Conservation (phyloP, 2,113 vertebrate species). For the Poecile atricapillus region DNA sequence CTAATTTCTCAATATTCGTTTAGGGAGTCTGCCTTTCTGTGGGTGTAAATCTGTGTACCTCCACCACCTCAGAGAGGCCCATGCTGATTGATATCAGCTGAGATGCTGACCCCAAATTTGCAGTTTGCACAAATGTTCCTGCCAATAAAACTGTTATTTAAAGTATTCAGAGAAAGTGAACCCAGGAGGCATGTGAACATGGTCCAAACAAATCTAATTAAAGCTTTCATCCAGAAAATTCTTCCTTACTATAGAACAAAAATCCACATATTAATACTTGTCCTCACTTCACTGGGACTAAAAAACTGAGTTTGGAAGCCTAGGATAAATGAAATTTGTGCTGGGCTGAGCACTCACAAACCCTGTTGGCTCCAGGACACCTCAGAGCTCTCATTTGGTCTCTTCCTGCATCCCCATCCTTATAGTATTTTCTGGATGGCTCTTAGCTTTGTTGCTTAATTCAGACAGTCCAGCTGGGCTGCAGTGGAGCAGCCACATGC, state of each 20-base stretch:
- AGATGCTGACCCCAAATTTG: conserved; percentile 56
- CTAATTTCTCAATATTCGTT: conserved; percentile 38
- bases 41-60: conserved; percentile 45
- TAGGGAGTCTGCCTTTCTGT: conserved; percentile 40
- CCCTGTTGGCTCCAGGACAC: neutral
- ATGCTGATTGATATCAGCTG: conserved; percentile 18
- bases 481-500: neutral
- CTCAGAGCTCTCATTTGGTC: neutral
- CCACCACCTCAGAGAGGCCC: neutral
- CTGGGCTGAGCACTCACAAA: neutral
- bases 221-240: conserved; percentile 66
- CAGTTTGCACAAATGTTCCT: conserved; percentile 46
- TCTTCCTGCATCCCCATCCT: neutral
- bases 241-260: conserved; percentile 36
- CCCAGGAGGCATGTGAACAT: conserved; percentile 45
- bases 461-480: neutral
- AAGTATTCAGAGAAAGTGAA: conserved; percentile 47
- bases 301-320: neutral
- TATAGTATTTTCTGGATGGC: neutral
- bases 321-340: neutral
- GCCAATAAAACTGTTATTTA: conserved; percentile 51
- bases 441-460: neutral
- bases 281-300: conserved; percentile 30
- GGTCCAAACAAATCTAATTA: conserved; percentile 64
- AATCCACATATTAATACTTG: conserved; percentile 35